phyloP scores from a whole-genome alignment of 2,797 vertebrate genomes.

The Spea hammondii region DNA sequence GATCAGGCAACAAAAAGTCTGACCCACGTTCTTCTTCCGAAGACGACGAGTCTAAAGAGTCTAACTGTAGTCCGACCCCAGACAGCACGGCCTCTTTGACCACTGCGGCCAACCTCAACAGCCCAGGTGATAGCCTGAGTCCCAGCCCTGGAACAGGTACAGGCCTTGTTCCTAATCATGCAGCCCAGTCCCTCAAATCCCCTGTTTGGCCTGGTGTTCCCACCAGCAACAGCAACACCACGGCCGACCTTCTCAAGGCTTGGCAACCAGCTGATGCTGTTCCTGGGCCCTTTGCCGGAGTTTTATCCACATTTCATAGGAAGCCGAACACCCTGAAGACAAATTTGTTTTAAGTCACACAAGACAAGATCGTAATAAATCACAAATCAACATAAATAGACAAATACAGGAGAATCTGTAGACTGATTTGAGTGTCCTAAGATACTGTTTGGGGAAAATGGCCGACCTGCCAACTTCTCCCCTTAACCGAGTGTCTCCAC shows the following conservation, averaged over 20 bases:
- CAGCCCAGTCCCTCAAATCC: slow-evolving; percentile 79
- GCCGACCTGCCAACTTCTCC: not conserved
- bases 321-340: slow-evolving; percentile 88
- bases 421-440: not conserved
- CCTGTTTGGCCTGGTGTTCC: slow-evolving; percentile 83
- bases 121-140: slow-evolving; percentile 81
- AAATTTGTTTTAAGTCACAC: slow-evolving; percentile 83
- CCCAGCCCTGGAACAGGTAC: slow-evolving; percentile 76
- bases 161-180: slow-evolving; percentile 72
- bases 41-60: slow-evolving; percentile 93
- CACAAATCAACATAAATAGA: not conserved
- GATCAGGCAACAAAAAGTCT: slow-evolving; percentile 72
- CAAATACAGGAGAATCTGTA: not conserved
- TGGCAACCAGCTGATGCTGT: slow-evolving; percentile 92
- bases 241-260: slow-evolving; percentile 87
- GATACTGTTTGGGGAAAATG: not conserved
- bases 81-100: slow-evolving; percentile 94
- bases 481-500: not conserved
- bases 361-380: not conserved
- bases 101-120: slow-evolving; percentile 77
- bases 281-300: slow-evolving; percentile 88
- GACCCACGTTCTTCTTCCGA: slow-evolving; percentile 86
- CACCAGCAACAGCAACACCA: slow-evolving; percentile 73
- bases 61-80: slow-evolving; percentile 91
- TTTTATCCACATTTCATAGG: slow-evolving; percentile 92